Evolutionary conservation across 1,140 invertebrate species (phyloP), one percentile per base, ranked within the genome.

Genomic region (Drosophila ficusphila): DNA sequence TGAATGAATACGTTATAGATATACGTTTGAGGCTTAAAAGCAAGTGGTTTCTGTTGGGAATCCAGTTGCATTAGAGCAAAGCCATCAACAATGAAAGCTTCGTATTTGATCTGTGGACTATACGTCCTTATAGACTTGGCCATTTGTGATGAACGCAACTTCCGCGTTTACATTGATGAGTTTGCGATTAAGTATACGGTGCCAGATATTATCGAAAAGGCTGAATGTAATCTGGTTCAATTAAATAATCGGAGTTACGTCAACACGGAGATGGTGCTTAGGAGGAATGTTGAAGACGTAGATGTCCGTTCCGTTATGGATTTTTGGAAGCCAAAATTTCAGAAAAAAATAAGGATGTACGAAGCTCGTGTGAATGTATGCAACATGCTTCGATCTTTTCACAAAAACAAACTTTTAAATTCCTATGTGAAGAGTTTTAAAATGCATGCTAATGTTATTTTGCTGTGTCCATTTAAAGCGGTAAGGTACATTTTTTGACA

Each of bases 391-490:
- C 34, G 18, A 7, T 71, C 19, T 29, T 11, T 36, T 0, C 54
- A 75, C 11, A 56, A 49, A n/a, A 75, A 79, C 49, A 54, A 58
- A 4, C 23, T 79, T 5, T 42, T 71, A 9, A 57, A 33, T 12
- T 18, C 67, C 6, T 57, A 71, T n/a, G 21, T 52, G 1, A 67
- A 75, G 33, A 74, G 36, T 21, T 42, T 79, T n/a, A 41, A 56
- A 1, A 41, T 38, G 3, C 53, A 69, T 6, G 42, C 52, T 5
- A 79, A 65, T 36, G 23, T 12, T 1, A 18, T 19, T 25, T 19
- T 79, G 0, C 8, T 16, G 4, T 77, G 77, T 9, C 77, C 77
- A 2, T 18, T 79, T 4, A 71, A 67, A 47, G 27, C 70, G 38
- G 72, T 75, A 1, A 11, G 47, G 52, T 8, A 0, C 3, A 25